Conservation (phyloP, 1,140 invertebrate genomes). For the Proctacanthus coquilletti region DNA sequence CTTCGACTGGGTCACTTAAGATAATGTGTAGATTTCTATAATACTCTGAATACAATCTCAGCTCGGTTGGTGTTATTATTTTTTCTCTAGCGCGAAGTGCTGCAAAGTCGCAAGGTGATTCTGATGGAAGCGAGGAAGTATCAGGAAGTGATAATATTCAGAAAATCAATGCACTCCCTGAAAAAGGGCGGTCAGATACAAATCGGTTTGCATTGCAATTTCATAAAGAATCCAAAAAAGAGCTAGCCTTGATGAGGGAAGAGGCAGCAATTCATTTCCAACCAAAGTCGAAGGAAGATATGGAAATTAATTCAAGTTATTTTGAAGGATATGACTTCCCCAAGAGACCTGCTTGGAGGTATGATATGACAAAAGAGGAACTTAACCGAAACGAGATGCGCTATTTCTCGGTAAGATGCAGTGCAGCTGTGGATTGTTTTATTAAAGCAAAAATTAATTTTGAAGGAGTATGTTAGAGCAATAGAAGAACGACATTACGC, state of each 20-base stretch:
- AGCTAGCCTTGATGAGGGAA: conserved; percentile 47
- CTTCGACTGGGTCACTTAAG: conserved; percentile 6
- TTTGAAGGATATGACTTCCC: conserved; percentile 66
- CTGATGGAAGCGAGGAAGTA: conserved; percentile 25
- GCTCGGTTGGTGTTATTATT: too few relatives aligned
- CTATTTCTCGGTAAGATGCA: conserved; percentile 50
- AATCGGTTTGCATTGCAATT: conserved; percentile 62
- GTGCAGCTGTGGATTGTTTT: background rate
- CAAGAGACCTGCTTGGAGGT: conserved; percentile 66
- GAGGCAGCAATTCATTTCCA: conserved; percentile 41
- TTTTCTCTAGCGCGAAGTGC: too few relatives aligned
- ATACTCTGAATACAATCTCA: too few relatives aligned
- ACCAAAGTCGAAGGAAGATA: conserved; percentile 35
- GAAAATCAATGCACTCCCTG: conserved; percentile 28
- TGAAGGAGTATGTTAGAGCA: conserved; percentile 34
- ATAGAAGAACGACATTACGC: conserved; percentile 29
- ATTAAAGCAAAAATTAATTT: conserved; percentile 4
- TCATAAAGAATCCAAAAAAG: conserved; percentile 51
- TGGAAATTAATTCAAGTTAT: conserved; percentile 53
- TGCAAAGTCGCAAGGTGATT: conserved; percentile 7
- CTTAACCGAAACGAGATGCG: conserved; percentile 58
- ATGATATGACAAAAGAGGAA: conserved; percentile 48
- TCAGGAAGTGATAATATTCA: conserved; percentile 36
- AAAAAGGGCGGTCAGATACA: conserved; percentile 13
- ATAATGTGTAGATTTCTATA: too few relatives aligned